Conservation (phyloP, 2,113 vertebrate genomes). For the Pseudolaguvia tuberculata region DNA sequence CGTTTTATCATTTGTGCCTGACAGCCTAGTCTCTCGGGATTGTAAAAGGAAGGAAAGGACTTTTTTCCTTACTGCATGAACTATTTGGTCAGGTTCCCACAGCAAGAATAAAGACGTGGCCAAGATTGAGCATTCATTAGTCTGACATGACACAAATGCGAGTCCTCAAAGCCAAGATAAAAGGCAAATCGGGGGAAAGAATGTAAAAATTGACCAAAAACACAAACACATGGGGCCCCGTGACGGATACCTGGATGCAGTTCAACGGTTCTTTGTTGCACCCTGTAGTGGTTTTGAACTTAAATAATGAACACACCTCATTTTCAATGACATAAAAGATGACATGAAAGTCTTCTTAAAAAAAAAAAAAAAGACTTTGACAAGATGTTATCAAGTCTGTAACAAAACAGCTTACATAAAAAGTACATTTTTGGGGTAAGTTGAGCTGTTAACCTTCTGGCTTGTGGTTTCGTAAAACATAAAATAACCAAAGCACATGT, state of each 20-base stretch:
- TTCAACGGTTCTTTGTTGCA: conserved; percentile 37
- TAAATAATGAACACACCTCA: conserved; percentile 39
- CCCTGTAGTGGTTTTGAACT: conserved; percentile 39
- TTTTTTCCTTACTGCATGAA: conserved; percentile 14
- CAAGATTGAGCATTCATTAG: conserved; percentile 46
- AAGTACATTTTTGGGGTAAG: conserved; percentile 23
- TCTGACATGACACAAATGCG: conserved; percentile 46
- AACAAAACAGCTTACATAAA: conserved; percentile 35
- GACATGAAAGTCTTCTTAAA: conserved; percentile 27
- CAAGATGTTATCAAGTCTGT: conserved; percentile 36
- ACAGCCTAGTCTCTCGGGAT: conserved; percentile 17
- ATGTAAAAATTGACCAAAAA: conserved; percentile 45
- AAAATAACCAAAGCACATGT: conserved; percentile 20
- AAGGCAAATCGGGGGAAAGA: conserved; percentile 33
- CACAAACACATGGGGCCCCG: conserved; percentile 39
- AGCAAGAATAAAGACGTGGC: conserved; percentile 36
- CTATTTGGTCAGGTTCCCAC: conserved; percentile 25
- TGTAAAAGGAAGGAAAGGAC: not conserved
- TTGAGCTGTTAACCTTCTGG: conserved; percentile 19
- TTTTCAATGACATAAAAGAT: conserved; percentile 36
- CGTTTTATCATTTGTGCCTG: conserved; percentile 20
- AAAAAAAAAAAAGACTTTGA: conserved; percentile 7
- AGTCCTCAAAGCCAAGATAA: conserved; percentile 33
- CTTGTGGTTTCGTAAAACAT: conserved; percentile 25
- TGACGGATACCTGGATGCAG: conserved; percentile 44